phyloP scores from a whole-genome alignment of 2,888 invertebrate species.

The Lamellibrachia columna region DNA sequence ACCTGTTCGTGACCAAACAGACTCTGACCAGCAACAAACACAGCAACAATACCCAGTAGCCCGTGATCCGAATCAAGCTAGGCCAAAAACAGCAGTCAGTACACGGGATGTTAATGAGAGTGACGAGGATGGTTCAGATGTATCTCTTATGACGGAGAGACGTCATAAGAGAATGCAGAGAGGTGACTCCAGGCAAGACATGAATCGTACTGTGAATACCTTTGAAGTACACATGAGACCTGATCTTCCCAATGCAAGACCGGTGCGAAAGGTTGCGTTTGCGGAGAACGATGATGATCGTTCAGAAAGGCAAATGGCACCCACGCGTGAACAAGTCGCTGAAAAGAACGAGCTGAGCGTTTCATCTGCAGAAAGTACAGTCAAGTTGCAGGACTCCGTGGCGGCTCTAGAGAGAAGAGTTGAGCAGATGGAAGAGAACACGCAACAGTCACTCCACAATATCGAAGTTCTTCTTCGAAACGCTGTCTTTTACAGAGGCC shows the following conservation, averaged over 20 bases:
- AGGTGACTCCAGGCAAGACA: not conserved
- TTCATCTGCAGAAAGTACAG: not conserved
- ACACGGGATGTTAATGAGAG: not conserved
- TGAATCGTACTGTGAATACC: not conserved
- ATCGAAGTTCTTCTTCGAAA: constrained; percentile 38
- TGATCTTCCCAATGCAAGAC: not conserved
- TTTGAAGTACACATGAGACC: not conserved
- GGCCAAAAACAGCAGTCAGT: not conserved
- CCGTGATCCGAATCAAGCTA: not conserved
- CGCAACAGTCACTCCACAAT: constrained; percentile 36
- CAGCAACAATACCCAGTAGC: not conserved
- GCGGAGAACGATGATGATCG: not conserved
- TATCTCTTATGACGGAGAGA: not conserved
- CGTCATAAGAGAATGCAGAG: constrained; percentile 19
- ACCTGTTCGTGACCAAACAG: not conserved
- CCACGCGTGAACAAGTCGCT: not conserved
- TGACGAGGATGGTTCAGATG: not conserved
- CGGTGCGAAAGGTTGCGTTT: not conserved
- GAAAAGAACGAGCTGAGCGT: not conserved
- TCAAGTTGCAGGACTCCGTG: not conserved
- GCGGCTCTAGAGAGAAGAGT: constrained; percentile 28
- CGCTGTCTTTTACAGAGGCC: constrained; percentile 32
- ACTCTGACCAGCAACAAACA: not conserved
- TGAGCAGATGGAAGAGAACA: constrained; percentile 29
- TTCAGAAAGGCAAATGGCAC: not conserved